Evolutionary conservation across 2,888 invertebrate species (phyloP).

Genomic region (Spisula subtruncata): DNA sequence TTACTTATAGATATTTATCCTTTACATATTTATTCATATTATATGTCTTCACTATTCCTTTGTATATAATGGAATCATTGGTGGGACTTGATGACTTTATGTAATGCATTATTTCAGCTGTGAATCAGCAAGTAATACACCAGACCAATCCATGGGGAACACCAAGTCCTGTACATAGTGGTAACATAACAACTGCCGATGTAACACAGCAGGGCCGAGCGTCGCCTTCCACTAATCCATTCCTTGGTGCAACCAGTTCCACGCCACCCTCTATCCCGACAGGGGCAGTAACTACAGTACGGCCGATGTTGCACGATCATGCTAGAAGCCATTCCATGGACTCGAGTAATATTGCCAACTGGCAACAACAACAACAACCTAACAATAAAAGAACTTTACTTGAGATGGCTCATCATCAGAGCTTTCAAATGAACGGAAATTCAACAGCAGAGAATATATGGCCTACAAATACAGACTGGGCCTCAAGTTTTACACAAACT

Average conservation of each 20-base stretch:
- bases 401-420: conserved; percentile 87
- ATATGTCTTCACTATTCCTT: too few species aligned
- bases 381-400: conserved; percentile 81
- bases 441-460: conserved; percentile 57
- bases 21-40: too few species aligned
- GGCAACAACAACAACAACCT: conserved; percentile 73
- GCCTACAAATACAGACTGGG: conserved; percentile 61
- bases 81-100: too few species aligned
- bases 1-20: too few species aligned
- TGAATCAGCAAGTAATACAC: conserved; percentile 69
- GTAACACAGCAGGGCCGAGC: conserved; percentile 49
- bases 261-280: conserved; percentile 39
- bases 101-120: conserved; percentile 46
- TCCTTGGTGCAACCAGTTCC: conserved; percentile 62
- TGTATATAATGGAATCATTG: too few species aligned
- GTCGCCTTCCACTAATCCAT: conserved; percentile 78
- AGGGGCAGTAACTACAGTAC: conserved; percentile 42
- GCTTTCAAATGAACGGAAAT: conserved; percentile 80
- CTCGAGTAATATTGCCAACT: conserved; percentile 78
- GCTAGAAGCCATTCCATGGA: conserved; percentile 86
- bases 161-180: conserved; percentile 40
- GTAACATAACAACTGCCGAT: conserved; percentile 35
- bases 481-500: conserved; percentile 66
- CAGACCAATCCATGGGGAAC: conserved; percentile 84
- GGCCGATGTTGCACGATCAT: conserved; percentile 75